Conservation (phyloP, 1,140 invertebrate species). For the Spodoptera litura region DNA sequence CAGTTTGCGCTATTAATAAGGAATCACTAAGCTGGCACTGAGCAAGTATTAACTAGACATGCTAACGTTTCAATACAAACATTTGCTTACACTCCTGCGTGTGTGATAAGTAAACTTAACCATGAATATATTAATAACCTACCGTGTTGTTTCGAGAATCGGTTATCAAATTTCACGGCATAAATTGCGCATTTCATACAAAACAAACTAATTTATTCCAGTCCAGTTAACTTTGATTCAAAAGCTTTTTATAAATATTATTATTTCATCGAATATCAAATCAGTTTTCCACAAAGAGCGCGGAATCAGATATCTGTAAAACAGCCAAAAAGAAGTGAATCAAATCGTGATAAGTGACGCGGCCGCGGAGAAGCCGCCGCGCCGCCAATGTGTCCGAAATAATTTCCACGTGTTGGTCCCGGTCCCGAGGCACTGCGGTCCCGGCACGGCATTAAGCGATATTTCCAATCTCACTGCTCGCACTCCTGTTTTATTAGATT, state of each 20-base stretch:
- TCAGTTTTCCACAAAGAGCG: background rate
- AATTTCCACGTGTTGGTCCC: constrained; percentile 45
- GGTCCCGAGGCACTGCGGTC: constrained; percentile 15
- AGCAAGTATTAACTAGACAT: constrained; percentile 20
- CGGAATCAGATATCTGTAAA: constrained; percentile 14
- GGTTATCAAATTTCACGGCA: constrained; percentile 18
- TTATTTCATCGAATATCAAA: constrained; percentile 19
- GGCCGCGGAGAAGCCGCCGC: background rate
- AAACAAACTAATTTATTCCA: constrained; percentile 30
- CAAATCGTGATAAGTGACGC: constrained; percentile 12
- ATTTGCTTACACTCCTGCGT: constrained; percentile 16
- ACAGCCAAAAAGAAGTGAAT: constrained; percentile 15
- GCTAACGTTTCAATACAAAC: constrained; percentile 17
- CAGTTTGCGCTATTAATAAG: constrained; percentile 32
- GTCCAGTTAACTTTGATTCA: constrained; percentile 6
- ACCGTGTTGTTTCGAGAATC: constrained; percentile 17
- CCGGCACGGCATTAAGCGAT: constrained; percentile 58
- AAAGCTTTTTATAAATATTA: constrained; percentile 22
- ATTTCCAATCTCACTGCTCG: constrained; percentile 62
- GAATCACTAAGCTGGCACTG: constrained; percentile 6
- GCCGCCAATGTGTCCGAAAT: constrained; percentile 53
- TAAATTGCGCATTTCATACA: constrained; percentile 5
- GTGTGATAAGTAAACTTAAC: constrained; percentile 9
- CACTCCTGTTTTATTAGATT: constrained; percentile 67
- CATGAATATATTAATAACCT: constrained; percentile 26